Conservation (phyloP, 2,888 invertebrate genomes). For the Scaptomyza cyrtandrae region DNA sequence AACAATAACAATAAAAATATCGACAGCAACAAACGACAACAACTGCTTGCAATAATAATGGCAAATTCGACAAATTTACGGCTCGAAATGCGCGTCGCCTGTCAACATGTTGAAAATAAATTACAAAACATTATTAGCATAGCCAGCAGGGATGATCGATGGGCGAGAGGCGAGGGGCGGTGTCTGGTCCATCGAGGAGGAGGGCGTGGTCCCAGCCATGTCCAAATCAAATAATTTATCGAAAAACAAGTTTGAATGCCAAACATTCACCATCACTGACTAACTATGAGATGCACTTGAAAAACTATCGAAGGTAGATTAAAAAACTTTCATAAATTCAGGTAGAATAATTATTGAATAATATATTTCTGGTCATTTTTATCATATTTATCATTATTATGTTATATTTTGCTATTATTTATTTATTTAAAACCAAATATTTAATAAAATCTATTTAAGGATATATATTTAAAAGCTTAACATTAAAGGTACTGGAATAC, state of each 20-base stretch:
- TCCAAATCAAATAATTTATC: conserved; percentile 62
- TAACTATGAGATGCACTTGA: conserved; percentile 8
- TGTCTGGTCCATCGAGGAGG: neutral
- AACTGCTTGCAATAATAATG: conserved; percentile 55
- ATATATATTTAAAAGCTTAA: neutral
- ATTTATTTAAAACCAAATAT: too few species aligned
- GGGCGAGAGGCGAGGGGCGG: conserved; percentile 14
- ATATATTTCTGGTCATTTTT: too few species aligned
- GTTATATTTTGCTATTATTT: too few species aligned
- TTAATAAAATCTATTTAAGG: too few species aligned
- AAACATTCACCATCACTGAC: neutral
- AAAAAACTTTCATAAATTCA: neutral
- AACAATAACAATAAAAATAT: conserved; percentile 24
- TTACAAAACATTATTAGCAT: conserved; percentile 76
- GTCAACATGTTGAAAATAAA: conserved; percentile 76
- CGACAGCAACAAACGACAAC: conserved; percentile 30
- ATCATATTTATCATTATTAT: too few species aligned
- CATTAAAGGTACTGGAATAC: neutral
- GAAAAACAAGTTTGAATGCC: conserved; percentile 37
- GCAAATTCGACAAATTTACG: conserved; percentile 66
- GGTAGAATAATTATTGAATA: too few species aligned
- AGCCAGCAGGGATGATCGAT: conserved; percentile 55
- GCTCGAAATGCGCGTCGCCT: conserved; percentile 64
- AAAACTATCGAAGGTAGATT: neutral
- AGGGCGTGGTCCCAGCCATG: conserved; percentile 45